phyloP scores from a whole-genome alignment of 2,888 invertebrate species.

The Parelbella ahira region DNA sequence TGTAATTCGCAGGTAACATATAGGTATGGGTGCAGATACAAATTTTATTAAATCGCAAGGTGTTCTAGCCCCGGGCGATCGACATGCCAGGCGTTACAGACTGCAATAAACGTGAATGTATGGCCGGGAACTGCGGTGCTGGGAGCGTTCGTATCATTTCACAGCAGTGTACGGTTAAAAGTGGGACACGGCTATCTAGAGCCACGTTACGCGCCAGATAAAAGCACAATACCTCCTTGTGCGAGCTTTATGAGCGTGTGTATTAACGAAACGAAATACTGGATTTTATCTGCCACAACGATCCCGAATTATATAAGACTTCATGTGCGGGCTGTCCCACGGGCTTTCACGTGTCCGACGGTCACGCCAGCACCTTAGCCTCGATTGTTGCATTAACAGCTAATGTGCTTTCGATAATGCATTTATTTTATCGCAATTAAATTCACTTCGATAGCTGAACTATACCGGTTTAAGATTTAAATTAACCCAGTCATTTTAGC shows the following conservation, averaged over 20 bases:
- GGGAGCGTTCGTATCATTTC: conserved; percentile 8
- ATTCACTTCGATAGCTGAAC: too few relatives aligned
- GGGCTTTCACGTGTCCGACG: background rate
- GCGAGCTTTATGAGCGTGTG: conserved; percentile 6
- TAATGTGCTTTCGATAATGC: conserved; percentile 13
- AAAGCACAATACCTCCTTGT: conserved; percentile 10
- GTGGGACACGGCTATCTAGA: conserved; percentile 8
- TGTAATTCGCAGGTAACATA: background rate
- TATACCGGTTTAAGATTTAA: too few relatives aligned
- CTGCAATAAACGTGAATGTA: conserved; percentile 18
- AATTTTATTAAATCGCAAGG: conserved; percentile 15
- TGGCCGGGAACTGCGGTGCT: conserved; percentile 10
- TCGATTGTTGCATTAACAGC: conserved; percentile 11
- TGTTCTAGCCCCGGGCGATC: conserved; percentile 7
- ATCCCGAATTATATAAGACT: conserved; percentile 5
- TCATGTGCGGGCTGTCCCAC: background rate
- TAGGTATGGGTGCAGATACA: conserved; percentile 1
- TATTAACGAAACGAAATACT: conserved; percentile 7
- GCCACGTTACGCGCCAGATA: conserved; percentile 10
- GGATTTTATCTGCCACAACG: conserved; percentile 8
- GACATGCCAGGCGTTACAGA: conserved; percentile 5
- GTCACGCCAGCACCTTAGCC: background rate
- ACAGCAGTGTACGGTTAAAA: background rate
- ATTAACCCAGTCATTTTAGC: too few relatives aligned
- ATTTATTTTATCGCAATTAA: conserved; percentile 8